Base-by-base conservation (phyloP, 2,888 invertebrate species). In the Cacoxenus indagator region DNA sequence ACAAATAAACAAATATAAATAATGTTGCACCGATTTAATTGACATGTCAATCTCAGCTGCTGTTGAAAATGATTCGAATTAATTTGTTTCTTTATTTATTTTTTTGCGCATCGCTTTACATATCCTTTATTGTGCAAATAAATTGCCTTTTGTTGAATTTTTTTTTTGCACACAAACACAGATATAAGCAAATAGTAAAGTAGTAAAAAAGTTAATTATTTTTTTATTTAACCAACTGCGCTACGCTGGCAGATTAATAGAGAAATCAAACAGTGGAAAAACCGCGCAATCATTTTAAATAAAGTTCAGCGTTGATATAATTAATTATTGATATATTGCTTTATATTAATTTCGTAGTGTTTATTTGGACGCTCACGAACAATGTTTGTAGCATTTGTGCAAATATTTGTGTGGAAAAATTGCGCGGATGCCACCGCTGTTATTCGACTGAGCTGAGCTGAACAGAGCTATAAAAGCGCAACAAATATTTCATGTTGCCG, bases 341-440 rank as follows among this genome's bases (percentile, higher is more conserved):
- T 37, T 37, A 4, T 37, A 11, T 37, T 37, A 11, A 11, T 37
- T 2, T 37, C 14, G 37, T 51, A 51, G 67, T 31, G 27, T 54
- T 22, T 48, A 29, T 70, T 59, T 22, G 37, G n/a, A 57, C 67
- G 43, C 43, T 51, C 65, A 68, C 66, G 64, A 45, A 17, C 9
- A 43, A 31, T 43, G 68, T 9, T 9, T n/a, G n/a, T n/a, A 14
- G 37, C 76, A 82, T 29, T 71, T 82, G 75, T 29, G 29, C 48
- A 72, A 81, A 75, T 81, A 76, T 78, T 75, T 57, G 24, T 45
- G 46, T 27, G 11, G n/a, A 26, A n/a, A 6, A n/a, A 55, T 27
- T 55, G 55, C 27, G 24, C n/a, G 1, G 14, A 55, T 43, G 11
- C 14, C n/a, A 43, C n/a, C 4, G 3, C n/a, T 43, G 11, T 8